Conservation (phyloP, 2,113 vertebrate species). For the Quiscalus mexicanus region DNA sequence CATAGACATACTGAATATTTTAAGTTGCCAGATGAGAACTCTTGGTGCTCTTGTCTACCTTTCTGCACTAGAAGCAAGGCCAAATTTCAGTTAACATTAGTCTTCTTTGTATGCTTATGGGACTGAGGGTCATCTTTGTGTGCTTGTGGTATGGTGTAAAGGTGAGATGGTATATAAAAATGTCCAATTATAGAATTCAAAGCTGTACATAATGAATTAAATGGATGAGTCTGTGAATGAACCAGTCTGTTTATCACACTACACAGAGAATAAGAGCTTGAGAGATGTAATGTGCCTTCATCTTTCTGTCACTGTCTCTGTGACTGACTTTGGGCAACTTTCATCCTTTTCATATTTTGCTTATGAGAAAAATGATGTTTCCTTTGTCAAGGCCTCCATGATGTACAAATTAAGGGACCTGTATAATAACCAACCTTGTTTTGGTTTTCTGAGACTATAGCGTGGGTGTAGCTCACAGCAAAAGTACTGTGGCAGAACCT, state of each 20-base stretch:
- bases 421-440: neutral
- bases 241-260: neutral
- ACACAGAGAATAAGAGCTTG: neutral
- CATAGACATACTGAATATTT: neutral
- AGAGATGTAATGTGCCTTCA: neutral
- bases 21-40: neutral
- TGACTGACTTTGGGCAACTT: neutral
- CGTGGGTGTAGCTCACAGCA: neutral
- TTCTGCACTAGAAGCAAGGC: neutral
- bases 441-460: neutral
- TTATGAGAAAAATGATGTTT: neutral
- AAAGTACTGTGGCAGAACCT: neutral
- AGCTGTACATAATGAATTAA: neutral
- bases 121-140: neutral
- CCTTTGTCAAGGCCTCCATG: neutral
- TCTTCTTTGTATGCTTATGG: neutral
- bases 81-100: neutral
- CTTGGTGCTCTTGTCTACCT: neutral
- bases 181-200: neutral
- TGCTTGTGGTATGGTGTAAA: neutral
- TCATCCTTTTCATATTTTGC: neutral
- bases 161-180: neutral
- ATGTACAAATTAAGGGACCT: neutral
- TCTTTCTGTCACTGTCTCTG: neutral
- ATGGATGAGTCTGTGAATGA: neutral